Evolutionary conservation across 2,888 invertebrate species (phyloP), one percentile per base, ranked within the genome.

Genomic region (Agonum fuliginosum): DNA sequence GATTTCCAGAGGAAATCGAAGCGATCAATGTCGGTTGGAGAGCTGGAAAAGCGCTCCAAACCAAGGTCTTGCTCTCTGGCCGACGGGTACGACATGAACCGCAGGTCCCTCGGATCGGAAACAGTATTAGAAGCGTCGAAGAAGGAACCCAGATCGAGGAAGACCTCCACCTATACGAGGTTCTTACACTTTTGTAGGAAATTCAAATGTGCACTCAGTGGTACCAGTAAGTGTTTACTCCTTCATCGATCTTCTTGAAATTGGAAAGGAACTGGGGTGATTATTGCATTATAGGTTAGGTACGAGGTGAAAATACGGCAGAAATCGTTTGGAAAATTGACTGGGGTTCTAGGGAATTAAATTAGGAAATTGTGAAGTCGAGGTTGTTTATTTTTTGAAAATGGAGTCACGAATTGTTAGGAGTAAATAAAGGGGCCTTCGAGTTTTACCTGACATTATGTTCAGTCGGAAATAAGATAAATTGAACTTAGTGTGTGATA

Each of bases 151-250:
- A 37, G 58, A 41, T 27, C 46, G 51, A 75, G 51, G 14, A 80
- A 80, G 27, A 76, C 70, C 48, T 80, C 81, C 8, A 80, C 82
- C 1, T 83, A 83, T 71, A 80, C 82, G 24, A 82, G 80, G 78
- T 76, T 85, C 77, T 77, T 82, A 78, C 81, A 81, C 74, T 83
- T 83, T 78, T 84, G 84, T 83, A 84, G 81, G 81, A 83, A 81
- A 79, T 80, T 85, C 73, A 82, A 83, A 73, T 83, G 81, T 78
- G 83, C 83, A 17, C 69, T 84, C 22, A 82, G 80, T 78, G 82
- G 82, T 80, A 81, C 73, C 4, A 79, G 79, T 79, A 77, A 80
- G 77, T 73, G 43, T 46, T 70, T 43, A 58, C 24, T 22, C 27
- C n/a, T 41, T 17, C 19, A 51, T 51, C 22, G 22, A 51, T 51